Percentiles rank a stretch among this genome's conserved stretches.
These are phyloP conservation scores for Pterocles orientalis DNA, from an alignment of 2,113 vertebrate genomes.

Conservation along the genomic window DNA sequence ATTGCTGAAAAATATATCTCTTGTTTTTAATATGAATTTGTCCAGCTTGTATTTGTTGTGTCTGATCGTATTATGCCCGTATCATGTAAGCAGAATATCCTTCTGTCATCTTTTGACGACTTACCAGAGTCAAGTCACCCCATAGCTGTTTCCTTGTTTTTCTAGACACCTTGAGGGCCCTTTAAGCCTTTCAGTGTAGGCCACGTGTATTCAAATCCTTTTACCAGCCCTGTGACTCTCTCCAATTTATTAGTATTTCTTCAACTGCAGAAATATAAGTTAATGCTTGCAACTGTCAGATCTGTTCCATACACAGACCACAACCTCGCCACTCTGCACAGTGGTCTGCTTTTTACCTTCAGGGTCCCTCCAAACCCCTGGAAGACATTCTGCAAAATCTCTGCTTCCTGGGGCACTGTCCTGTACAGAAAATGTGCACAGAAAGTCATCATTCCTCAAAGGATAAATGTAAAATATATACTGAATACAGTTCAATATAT, in stretches of 20 bases:
- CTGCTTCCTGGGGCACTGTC: not conserved
- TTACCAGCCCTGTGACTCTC: not conserved
- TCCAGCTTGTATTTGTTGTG: not conserved
- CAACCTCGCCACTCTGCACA: not conserved
- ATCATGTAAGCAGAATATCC: not conserved
- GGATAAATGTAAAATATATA: not conserved
- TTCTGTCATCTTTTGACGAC: not conserved
- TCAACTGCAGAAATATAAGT: not conserved
- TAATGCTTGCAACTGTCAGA: not conserved
- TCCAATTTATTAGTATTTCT: not conserved
- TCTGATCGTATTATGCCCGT: not conserved
- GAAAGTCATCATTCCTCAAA: not conserved
- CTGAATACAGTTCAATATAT: not conserved
- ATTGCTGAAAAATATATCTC: not conserved
- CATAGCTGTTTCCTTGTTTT: not conserved
- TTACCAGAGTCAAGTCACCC: not conserved
- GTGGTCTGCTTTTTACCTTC: not conserved
- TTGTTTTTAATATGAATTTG: not conserved
- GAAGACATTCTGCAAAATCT: not conserved
- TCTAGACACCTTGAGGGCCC: not conserved
- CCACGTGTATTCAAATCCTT: not conserved
- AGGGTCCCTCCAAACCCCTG: not conserved
- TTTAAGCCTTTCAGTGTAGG: not conserved
- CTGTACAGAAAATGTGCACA: not conserved
- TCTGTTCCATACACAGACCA: not conserved